Evolutionary conservation across 2,888 invertebrate species (phyloP).

Genomic region (Asteroscopus sphinx): DNA sequence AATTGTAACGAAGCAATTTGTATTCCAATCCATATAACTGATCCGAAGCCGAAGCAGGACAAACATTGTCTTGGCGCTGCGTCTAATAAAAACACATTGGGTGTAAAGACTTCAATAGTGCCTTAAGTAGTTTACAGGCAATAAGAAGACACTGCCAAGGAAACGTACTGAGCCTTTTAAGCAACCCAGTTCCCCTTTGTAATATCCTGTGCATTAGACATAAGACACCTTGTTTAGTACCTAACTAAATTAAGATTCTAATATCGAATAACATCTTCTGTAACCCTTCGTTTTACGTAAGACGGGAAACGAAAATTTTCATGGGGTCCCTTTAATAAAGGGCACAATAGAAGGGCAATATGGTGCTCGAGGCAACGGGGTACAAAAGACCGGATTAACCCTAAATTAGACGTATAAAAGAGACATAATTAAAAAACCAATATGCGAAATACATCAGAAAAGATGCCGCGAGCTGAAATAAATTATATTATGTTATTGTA

Average conservation of each 20-base stretch:
- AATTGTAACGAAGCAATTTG: slow-evolving; percentile 11
- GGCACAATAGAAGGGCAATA: slow-evolving; percentile 69
- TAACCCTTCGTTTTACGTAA: slow-evolving; percentile 63
- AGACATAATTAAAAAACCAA: slow-evolving; percentile 82
- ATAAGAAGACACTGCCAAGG: slow-evolving; percentile 25
- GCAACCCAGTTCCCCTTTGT: slow-evolving; percentile 25
- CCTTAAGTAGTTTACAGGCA: slow-evolving; percentile 38
- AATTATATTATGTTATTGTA: slow-evolving; percentile 34
- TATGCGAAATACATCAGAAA: slow-evolving; percentile 64
- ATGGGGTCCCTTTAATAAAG: slow-evolving; percentile 69
- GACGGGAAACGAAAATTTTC: slow-evolving; percentile 63
- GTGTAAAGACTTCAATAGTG: slow-evolving; percentile 42
- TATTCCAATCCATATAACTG: slow-evolving; percentile 18
- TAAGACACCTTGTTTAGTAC: slow-evolving; percentile 57
- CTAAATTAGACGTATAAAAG: slow-evolving; percentile 74
- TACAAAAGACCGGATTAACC: slow-evolving; percentile 68
- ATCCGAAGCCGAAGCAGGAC: slow-evolving; percentile 5
- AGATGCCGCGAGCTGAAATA: slow-evolving; percentile 57
- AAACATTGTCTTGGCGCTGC: slow-evolving; percentile 14
- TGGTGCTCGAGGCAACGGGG: slow-evolving; percentile 63
- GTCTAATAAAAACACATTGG: slow-evolving; percentile 45
- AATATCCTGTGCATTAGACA: slow-evolving; percentile 51
- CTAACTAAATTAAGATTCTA: slow-evolving; percentile 58
- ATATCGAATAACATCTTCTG: slow-evolving; percentile 51
- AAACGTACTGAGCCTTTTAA: slow-evolving; percentile 24